Conservation (phyloP, 2,888 invertebrate genomes). For the Chrysolina americana region DNA sequence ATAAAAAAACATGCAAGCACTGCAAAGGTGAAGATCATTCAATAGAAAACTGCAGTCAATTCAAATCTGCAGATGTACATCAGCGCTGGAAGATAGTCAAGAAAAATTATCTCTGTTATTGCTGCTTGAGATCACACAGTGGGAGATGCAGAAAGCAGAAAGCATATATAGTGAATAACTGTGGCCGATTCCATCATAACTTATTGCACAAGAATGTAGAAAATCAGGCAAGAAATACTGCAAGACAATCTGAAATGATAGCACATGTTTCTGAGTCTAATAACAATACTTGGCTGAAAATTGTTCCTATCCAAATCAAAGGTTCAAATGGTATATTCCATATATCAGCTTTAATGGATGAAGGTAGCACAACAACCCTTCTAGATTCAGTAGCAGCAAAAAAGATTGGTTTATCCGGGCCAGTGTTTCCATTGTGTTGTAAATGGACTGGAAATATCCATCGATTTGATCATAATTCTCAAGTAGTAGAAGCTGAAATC, state of each 20-base stretch:
- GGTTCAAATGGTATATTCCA: not conserved
- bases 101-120: not conserved
- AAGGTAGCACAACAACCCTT: conserved; percentile 1
- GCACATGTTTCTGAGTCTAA: not conserved
- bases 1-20: no score
- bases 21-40: not conserved
- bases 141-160: no score
- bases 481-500: conserved; percentile 3
- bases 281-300: not conserved
- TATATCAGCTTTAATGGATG: not conserved
- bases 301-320: not conserved
- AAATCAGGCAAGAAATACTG: not conserved
- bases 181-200: not conserved
- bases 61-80: not conserved
- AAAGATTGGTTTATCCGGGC: not conserved
- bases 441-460: not conserved
- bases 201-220: not conserved
- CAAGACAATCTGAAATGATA: conserved; percentile 2
- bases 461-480: not conserved
- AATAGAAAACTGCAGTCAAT: not conserved
- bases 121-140: not conserved
- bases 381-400: not conserved
- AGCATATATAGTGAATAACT: not conserved
- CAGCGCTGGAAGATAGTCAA: not conserved
- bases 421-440: not conserved